Base-by-base conservation (phyloP, 2,113 vertebrate species). In the Bothrops jararaca region DNA sequence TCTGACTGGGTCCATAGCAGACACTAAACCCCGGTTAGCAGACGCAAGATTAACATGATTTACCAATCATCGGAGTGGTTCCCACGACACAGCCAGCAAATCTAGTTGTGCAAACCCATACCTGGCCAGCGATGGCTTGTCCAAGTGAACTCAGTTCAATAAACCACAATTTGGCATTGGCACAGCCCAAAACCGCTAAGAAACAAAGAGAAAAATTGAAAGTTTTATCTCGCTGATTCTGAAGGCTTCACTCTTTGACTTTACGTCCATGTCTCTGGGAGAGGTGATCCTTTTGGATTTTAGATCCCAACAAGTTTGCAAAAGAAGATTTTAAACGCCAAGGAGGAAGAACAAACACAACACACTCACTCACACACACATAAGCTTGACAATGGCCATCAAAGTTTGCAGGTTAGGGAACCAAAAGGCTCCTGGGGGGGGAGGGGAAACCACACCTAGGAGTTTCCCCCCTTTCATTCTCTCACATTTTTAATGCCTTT, bases 361-460 rank as follows among this genome's bases (percentile, higher is more conserved):
- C 60, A 12, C 60, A 29, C 60, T 11, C 3, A 3, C 58, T 60
- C 24, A 1, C 24, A 60, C 57, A 60, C 24, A 29, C 26, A 4
- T 15, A 18, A 74, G 4, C 64, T 74, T 74, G 64, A 29, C 64
- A 34, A 15, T 69, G 64, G 64, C 64, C 64, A n/a, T 34, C 26
- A 3, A 5, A 15, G 12, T n/a, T n/a, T 34, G 64, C 29, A 15
- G 12, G 12, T n/a, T n/a, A n/a, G 60, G 60, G 12, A n/a, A 69
- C 4, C 11, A 5, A 69, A 34, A 15, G 4, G 11, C 13, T 20
- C 64, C 13, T 18, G n/a, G n/a, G n/a, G n/a, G n/a, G n/a, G n/a
- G n/a, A n/a, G n/a, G n/a, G n/a, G n/a, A 11, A 3, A 60, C 24
- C 58, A 26, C 8, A 50, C 0, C 0, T 1, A 50, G 8, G 48